Percentiles rank a stretch among this genome's conserved stretches.
phyloP scores from a whole-genome alignment of 2,888 invertebrate genomes.

The Scrobipalpa costella region DNA sequence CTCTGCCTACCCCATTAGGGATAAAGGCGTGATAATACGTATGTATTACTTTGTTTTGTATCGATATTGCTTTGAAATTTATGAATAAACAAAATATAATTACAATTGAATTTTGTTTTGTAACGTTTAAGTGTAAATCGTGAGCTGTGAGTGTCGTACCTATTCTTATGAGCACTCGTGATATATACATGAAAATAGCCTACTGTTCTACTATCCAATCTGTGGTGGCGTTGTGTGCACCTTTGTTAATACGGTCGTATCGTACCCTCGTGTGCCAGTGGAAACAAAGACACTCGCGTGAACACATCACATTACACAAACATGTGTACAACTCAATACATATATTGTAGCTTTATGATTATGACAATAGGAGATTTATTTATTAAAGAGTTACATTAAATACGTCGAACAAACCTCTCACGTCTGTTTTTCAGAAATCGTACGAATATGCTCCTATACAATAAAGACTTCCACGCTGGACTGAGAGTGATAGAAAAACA shows the following conservation, averaged over 20 bases:
- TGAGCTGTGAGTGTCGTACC: neutral
- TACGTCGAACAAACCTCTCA: neutral
- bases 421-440: neutral
- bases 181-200: neutral
- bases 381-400: too few relatives aligned
- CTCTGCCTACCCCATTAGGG: too few relatives aligned
- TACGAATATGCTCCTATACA: too few relatives aligned
- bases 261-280: constrained; percentile 55
- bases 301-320: constrained; percentile 29
- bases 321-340: neutral
- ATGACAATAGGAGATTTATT: too few relatives aligned
- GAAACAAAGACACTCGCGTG: constrained; percentile 44
- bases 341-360: too few relatives aligned
- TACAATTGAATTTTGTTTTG: neutral
- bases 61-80: too few relatives aligned
- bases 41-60: too few relatives aligned
- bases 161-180: neutral
- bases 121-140: neutral
- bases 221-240: constrained; percentile 13
- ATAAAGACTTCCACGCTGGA: too few relatives aligned
- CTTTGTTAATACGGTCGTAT: constrained; percentile 40
- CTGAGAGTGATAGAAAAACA: too few relatives aligned
- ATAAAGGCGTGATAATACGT: too few relatives aligned
- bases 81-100: too few relatives aligned
- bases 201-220: neutral